Conservation (phyloP, 2,113 vertebrate species). For the Corythornis cristatus region DNA sequence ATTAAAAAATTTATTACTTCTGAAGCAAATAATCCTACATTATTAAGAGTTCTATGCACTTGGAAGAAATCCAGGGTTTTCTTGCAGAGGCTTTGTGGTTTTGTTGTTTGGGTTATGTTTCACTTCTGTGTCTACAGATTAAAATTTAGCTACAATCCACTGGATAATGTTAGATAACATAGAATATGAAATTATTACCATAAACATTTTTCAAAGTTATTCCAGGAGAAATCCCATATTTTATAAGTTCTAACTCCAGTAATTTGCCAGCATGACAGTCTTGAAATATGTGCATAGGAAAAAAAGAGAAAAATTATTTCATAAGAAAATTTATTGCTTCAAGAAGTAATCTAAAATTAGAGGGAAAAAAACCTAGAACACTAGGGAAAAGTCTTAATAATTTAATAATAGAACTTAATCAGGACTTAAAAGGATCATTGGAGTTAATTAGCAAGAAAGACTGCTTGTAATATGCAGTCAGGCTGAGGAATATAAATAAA, state of each 20-base stretch:
- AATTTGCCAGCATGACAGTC: background rate
- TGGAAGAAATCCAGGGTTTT: background rate
- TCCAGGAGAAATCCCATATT: background rate
- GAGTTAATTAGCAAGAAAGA: constrained; percentile 50
- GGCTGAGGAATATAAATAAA: constrained; percentile 37
- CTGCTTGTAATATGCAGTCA: background rate
- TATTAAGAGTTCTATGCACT: background rate
- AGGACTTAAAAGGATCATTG: constrained; percentile 19
- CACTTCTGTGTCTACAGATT: background rate
- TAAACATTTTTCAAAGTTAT: background rate
- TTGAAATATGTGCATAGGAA: background rate
- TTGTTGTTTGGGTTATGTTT: background rate
- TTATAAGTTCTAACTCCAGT: background rate
- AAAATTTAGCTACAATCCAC: background rate
- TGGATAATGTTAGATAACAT: background rate
- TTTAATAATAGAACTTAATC: constrained; percentile 42
- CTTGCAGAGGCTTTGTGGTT: background rate
- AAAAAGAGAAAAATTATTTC: background rate
- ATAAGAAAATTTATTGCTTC: background rate
- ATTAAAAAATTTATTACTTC: background rate
- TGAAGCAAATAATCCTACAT: background rate
- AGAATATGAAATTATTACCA: background rate
- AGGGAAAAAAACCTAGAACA: background rate
- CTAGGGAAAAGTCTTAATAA: constrained; percentile 26
- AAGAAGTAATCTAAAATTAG: constrained; percentile 2